Evolutionary conservation across 1,140 invertebrate genomes (phyloP), one percentile per base, ranked within the genome.

Genomic region (Armadillidium nasatum): DNA sequence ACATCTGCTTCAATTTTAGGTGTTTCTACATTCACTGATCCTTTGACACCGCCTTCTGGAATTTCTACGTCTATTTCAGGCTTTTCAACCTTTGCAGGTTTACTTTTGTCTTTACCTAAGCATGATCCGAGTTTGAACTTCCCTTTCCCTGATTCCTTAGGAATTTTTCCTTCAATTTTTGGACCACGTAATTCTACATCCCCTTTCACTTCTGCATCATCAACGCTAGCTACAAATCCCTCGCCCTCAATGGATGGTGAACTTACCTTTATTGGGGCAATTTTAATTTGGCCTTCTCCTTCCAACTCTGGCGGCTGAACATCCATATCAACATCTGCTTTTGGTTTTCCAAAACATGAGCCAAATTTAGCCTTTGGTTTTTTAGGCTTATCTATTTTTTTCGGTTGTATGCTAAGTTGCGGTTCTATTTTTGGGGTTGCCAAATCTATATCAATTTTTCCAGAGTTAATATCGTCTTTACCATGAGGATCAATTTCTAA

Each of bases 291-390:
- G 13, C 15, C 11, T 72, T 75, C 54, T 67, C 67, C 72, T 60
- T 45, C 44, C 0, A 76, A 44, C 22, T 73, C 74, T 73, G 74
- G 74, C 33, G 13, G 66, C 21, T 19, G 60, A 67, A 33, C 77
- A 19, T 75, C 66, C 46, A 60, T 19, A 13, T 60, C 50, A 19
- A 78, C 21, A 21, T 78, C 33, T 23, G 15, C 7, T 67, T 74
- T 75, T 13, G 77, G 45, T 43, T 78, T 78, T 23, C 77, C 77
- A 54, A 78, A 75, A 33, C 77, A 78, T 33, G 77, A 78, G 1
- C 73, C 77, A 46, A 74, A 43, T 33, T 75, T 74, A n/a, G 54
- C 7, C 45, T 71, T 75, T n/a, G 77, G 44, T 13, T 78, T 75
- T 7, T 10, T 70, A 43, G 71, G 67, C 7, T 50, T 60, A 43